Conservation (phyloP, 2,888 invertebrate species). For the Pseudeuparius sepicola region DNA sequence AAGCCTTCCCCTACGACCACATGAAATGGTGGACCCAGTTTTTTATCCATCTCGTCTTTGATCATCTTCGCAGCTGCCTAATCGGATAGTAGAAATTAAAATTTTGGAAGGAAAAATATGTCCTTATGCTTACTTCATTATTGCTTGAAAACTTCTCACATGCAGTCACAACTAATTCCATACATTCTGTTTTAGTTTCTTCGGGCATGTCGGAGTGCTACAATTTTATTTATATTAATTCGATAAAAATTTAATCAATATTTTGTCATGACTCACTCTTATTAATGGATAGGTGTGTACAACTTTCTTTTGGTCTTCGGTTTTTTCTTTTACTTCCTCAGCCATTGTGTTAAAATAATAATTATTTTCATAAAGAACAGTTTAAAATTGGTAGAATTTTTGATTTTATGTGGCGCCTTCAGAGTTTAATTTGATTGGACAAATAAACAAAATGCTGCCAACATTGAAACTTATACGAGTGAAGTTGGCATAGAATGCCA, state of each 20-base stretch:
- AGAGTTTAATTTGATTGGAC: conserved; percentile 14
- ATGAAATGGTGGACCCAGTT: conserved; percentile 90
- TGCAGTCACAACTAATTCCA: conserved; percentile 86
- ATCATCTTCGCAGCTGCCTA: conserved; percentile 85
- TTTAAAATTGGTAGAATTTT: conserved; percentile 6
- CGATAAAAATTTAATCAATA: conserved; percentile 20
- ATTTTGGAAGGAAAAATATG: no score
- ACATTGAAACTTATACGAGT: conserved; percentile 3
- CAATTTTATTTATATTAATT: conserved; percentile 23
- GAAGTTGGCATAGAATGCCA: no score
- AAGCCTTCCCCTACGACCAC: conserved; percentile 94
- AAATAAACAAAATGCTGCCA: conserved; percentile 21
- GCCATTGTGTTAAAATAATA: conserved; percentile 21
- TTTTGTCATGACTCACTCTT: conserved; percentile 27
- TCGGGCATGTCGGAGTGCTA: conserved; percentile 90
- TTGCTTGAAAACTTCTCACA: conserved; percentile 84
- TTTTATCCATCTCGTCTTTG: conserved; percentile 92
- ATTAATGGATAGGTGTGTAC: conserved; percentile 29
- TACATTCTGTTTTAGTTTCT: conserved; percentile 81
- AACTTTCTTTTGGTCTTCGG: conserved; percentile 26
- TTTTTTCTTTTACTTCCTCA: conserved; percentile 25
- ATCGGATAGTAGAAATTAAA: conserved; percentile 11
- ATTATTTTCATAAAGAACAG: not conserved
- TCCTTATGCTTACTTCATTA: conserved; percentile 54
- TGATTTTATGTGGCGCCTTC: conserved; percentile 6